Percentiles rank a stretch among this genome's conserved stretches.
Conservation (phyloP, 2,797 vertebrate species). For the Fringilla coelebs region DNA sequence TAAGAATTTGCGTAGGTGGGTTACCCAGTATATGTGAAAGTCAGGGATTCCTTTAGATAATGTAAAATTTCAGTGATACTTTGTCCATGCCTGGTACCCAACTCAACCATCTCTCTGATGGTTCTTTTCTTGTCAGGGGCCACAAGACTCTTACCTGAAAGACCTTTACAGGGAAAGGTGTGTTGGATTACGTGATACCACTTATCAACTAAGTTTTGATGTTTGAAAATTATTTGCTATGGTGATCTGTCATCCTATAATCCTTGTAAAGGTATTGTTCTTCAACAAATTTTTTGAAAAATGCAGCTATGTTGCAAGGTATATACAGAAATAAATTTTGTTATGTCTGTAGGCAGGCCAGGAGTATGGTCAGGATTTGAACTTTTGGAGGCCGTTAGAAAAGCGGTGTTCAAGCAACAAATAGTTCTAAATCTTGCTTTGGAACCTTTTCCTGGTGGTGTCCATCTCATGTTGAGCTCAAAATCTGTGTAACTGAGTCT, state of each 20-base stretch:
- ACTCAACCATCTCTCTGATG: not conserved
- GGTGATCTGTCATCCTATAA: not conserved
- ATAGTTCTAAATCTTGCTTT: not conserved
- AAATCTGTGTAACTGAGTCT: not conserved
- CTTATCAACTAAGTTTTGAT: not conserved
- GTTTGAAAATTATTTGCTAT: not conserved
- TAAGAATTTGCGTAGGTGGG: not conserved
- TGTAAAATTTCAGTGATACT: not conserved
- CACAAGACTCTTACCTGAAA: not conserved
- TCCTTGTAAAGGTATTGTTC: not conserved
- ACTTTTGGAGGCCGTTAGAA: not conserved
- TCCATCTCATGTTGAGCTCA: not conserved
- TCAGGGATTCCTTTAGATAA: not conserved
- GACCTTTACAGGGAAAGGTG: not conserved
- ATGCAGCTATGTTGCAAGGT: not conserved
- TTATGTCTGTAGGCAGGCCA: not conserved
- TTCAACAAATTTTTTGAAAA: not conserved
- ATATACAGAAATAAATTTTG: not conserved
- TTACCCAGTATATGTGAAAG: not conserved
- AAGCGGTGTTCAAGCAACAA: not conserved
- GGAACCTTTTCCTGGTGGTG: not conserved
- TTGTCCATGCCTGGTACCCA: not conserved
- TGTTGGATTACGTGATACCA: not conserved
- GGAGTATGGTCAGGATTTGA: not conserved
- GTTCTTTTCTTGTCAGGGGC: not conserved